Percentiles rank a stretch among this genome's conserved stretches.
Conservation (phyloP, 1,140 invertebrate species). For the Drosophila seguyi region DNA sequence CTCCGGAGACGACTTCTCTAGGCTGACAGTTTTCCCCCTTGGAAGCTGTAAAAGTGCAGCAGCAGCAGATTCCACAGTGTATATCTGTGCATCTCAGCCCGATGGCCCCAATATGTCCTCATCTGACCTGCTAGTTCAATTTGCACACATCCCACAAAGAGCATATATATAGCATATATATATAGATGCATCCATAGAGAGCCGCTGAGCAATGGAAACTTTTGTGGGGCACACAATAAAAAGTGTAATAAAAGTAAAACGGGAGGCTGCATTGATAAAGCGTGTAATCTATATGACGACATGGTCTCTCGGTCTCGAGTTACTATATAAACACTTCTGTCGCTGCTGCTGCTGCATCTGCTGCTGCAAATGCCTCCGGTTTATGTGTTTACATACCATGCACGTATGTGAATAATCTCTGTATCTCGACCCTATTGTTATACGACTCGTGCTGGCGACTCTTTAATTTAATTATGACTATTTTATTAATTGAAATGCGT, state of each 20-base stretch:
- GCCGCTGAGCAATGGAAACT: constrained; percentile 46
- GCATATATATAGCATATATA: constrained; percentile 1
- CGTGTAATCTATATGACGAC: constrained; percentile 63
- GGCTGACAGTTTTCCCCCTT: constrained; percentile 50
- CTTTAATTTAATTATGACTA: constrained; percentile 79
- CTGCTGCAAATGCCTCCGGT: constrained; percentile 10
- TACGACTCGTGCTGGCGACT: constrained; percentile 48
- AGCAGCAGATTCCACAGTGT: constrained; percentile 24
- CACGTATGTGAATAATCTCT: constrained; percentile 29
- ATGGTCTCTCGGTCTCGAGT: constrained; percentile 48
- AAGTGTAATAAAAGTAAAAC: constrained; percentile 47
- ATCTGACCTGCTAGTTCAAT: constrained; percentile 39
- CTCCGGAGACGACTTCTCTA: constrained; percentile 41
- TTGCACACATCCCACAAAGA: constrained; percentile 15
- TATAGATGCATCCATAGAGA: constrained; percentile 10
- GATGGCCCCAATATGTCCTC: constrained; percentile 55
- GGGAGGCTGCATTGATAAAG: constrained; percentile 68
- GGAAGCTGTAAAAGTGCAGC: constrained; percentile 74
- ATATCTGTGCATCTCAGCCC: constrained; percentile 27
- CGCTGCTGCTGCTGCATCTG: neutral
- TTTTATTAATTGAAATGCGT: constrained; percentile 79
- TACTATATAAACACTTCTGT: constrained; percentile 20
- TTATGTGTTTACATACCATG: constrained; percentile 7
- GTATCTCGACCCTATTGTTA: constrained; percentile 41
- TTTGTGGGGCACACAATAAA: constrained; percentile 38